A percentile compares a stretch with the other conserved stretches of the same genome.
These are phyloP conservation scores for Nothoprocta perdicaria DNA, from an alignment of 2,113 vertebrate genomes.

Conservation along the genomic window DNA sequence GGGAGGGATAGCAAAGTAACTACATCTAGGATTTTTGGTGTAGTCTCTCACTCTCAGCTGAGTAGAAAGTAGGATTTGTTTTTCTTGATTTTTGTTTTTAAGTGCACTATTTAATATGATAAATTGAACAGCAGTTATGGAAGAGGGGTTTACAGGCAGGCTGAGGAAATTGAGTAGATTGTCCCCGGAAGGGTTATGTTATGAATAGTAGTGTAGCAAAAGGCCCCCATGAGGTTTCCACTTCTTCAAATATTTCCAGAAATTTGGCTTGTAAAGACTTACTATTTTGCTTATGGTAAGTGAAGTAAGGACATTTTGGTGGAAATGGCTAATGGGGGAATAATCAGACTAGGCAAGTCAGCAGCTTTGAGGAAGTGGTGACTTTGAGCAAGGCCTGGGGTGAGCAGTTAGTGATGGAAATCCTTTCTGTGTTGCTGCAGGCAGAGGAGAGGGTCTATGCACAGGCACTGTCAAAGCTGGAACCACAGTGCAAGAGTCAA, in stretches of 20 bases:
- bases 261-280: not conserved
- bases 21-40: not conserved
- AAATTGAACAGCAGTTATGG: not conserved
- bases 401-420: not conserved
- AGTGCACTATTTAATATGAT: not conserved
- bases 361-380: slow-evolving; percentile 42
- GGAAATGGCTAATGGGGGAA: not conserved
- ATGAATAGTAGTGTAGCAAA: not conserved
- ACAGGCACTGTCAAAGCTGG: not conserved
- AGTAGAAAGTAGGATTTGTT: not conserved
- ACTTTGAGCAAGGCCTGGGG: not conserved
- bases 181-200: not conserved
- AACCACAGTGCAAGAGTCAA: not conserved
- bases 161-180: not conserved
- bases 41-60: not conserved
- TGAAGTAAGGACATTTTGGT: not conserved
- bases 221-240: not conserved
- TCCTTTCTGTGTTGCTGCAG: not conserved
- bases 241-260: not conserved
- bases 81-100: not conserved
- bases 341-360: not conserved
- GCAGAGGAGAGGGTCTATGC: not conserved
- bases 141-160: not conserved
- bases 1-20: not conserved
- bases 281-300: not conserved